Conservation (phyloP, 35 echinoderm and acorn worm species). For the Stichopus chloronotus region DNA sequence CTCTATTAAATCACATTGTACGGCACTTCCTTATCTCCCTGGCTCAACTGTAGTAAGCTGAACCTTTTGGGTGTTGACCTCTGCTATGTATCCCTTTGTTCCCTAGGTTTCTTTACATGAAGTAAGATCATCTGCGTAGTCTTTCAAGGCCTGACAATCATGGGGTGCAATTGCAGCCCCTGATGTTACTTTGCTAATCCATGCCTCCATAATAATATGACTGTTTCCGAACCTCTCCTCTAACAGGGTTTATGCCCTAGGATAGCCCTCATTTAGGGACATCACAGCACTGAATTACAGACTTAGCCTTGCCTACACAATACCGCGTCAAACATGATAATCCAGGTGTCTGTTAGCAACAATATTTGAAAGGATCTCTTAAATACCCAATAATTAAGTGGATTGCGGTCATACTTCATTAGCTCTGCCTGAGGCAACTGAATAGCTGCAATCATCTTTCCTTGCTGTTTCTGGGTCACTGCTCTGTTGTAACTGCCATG, state of each 20-base stretch:
- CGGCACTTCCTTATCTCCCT: not conserved
- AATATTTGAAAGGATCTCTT: constrained; percentile 60
- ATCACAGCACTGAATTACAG: constrained; percentile 55
- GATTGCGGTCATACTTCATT: not conserved
- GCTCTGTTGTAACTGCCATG: too few species aligned
- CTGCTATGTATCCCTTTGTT: not conserved
- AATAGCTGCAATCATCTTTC: too few species aligned
- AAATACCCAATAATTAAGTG: constrained; percentile 56
- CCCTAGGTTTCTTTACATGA: not conserved
- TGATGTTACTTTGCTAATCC: constrained; percentile 42
- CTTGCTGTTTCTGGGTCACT: too few species aligned
- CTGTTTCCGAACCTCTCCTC: constrained; percentile 56
- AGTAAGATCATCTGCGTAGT: constrained; percentile 3
- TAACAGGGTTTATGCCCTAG: constrained; percentile 37
- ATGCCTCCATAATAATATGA: constrained; percentile 58
- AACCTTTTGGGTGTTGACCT: not conserved
- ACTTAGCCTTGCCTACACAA: constrained; percentile 42
- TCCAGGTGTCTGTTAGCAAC: constrained; percentile 36
- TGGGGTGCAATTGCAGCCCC: not conserved
- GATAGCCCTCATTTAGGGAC: constrained; percentile 46
- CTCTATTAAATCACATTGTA: not conserved
- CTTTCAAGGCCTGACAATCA: not conserved
- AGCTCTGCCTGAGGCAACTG: too few species aligned
- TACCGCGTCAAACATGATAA: constrained; percentile 56
- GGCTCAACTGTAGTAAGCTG: not conserved